These are phyloP conservation scores for Nebria ingens DNA, from an alignment of 1,140 invertebrate species.

Conservation along the genomic window DNA sequence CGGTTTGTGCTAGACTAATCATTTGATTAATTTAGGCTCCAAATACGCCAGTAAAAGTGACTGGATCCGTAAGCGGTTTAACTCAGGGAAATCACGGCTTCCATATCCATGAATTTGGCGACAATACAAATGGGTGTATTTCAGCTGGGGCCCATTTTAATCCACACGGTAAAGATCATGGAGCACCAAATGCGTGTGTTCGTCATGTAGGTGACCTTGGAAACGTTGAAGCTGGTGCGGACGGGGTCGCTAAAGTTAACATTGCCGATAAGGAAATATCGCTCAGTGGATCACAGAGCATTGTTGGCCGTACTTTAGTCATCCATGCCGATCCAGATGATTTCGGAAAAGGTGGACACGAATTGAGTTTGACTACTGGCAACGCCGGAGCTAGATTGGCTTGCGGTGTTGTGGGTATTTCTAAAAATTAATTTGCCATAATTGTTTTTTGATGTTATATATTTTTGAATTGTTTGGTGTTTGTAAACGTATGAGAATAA, in stretches of 20 bases:
- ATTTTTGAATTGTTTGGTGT: too few relatives aligned
- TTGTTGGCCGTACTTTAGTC: constrained; percentile 82
- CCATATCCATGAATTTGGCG: constrained; percentile 95
- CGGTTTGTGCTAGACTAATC: background rate
- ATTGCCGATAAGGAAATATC: constrained; percentile 65
- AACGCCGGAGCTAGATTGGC: constrained; percentile 93
- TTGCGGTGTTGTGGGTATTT: constrained; percentile 93
- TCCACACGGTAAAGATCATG: constrained; percentile 75
- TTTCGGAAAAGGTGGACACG: constrained; percentile 85
- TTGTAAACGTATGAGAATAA: too few relatives aligned
- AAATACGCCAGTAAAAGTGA: constrained; percentile 48
- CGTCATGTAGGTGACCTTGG: constrained; percentile 90
- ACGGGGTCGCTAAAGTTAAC: constrained; percentile 67
- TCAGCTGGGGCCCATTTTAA: constrained; percentile 96
- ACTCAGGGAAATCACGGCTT: constrained; percentile 73
- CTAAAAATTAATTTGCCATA: constrained; percentile 38
- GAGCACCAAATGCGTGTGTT: constrained; percentile 58
- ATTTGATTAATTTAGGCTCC: constrained; percentile 33
- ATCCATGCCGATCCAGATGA: constrained; percentile 94
- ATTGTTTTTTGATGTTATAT: too few relatives aligned
- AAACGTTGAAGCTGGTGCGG: constrained; percentile 64
- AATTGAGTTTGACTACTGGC: constrained; percentile 89
- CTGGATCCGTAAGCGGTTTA: constrained; percentile 61
- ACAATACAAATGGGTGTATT: constrained; percentile 92
- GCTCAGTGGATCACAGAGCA: constrained; percentile 62